A percentile compares a stretch with the other conserved stretches of the same genome.
These are phyloP conservation scores for Lacerta agilis DNA, from an alignment of 2,797 vertebrate genomes.

Conservation along the genomic window DNA sequence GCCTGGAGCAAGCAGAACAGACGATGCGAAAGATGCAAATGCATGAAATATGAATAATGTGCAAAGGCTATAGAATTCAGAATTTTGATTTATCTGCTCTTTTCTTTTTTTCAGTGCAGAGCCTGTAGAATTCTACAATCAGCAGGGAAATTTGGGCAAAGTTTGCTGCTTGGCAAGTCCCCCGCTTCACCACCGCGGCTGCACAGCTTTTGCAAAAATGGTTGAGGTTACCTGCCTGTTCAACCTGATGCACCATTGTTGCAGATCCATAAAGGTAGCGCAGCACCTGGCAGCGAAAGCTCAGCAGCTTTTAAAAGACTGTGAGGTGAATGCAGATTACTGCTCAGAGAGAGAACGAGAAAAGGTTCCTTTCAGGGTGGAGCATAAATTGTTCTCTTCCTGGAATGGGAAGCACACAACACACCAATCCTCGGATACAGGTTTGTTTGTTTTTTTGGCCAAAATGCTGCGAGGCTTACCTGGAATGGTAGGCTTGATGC, in stretches of 20 bases:
- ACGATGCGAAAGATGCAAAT: not conserved
- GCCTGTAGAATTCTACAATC: not conserved
- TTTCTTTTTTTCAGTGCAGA: not conserved
- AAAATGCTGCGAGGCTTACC: slow-evolving; percentile 76
- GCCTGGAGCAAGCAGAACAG: not conserved
- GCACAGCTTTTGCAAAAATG: not conserved
- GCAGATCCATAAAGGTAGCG: not conserved
- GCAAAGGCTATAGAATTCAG: not conserved
- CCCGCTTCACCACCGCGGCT: too few relatives aligned
- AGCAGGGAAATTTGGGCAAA: not conserved
- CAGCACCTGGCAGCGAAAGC: not conserved
- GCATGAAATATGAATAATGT: not conserved
- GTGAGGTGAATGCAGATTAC: not conserved
- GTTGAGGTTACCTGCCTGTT: not conserved
- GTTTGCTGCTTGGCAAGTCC: not conserved
- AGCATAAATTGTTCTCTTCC: slow-evolving; percentile 5
- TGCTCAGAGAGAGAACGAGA: not conserved
- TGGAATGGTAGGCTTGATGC: slow-evolving; percentile 90
- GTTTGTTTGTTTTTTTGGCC: not conserved
- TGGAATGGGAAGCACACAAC: not conserved
- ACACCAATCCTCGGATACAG: not conserved
- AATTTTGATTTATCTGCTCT: not conserved
- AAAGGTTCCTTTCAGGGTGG: not conserved
- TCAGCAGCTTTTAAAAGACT: not conserved
- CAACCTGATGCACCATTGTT: not conserved